These are phyloP conservation scores for Lanius ludovicianus DNA, from an alignment of 2,113 vertebrate genomes.

Conservation along the genomic window DNA sequence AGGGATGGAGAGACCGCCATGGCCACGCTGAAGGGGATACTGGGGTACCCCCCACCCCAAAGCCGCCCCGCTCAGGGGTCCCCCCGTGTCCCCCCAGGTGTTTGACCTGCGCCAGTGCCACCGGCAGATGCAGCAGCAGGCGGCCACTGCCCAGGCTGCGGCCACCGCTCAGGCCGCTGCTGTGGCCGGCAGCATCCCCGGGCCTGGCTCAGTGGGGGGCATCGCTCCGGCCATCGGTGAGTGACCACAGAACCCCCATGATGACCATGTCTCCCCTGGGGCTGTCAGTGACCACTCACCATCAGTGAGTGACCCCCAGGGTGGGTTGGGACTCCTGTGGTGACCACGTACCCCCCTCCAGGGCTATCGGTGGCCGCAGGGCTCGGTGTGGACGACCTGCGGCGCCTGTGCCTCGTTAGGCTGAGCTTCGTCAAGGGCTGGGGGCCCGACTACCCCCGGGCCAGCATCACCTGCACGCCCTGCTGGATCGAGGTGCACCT, in stretches of 20 bases:
- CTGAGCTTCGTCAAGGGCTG: constrained; percentile 98
- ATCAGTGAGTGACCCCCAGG: too few relatives aligned
- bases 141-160: constrained; percentile 91
- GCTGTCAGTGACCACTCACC: constrained; percentile 52
- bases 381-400: constrained; percentile 91
- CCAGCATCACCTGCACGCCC: constrained; percentile 96
- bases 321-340: too few relatives aligned
- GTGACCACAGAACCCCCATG: not conserved
- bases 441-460: constrained; percentile 93
- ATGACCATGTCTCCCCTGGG: not conserved
- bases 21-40: fast-evolving
- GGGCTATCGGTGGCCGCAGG: constrained; percentile 92
- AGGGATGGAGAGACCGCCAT: not conserved
- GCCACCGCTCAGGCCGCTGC: constrained; percentile 92
- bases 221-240: constrained; percentile 96
- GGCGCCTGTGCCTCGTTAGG: constrained; percentile 90
- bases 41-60: not conserved
- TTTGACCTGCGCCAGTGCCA: constrained; percentile 95
- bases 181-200: constrained; percentile 93
- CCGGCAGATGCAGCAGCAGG: constrained; percentile 97
- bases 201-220: constrained; percentile 92
- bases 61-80: not conserved
- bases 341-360: not conserved
- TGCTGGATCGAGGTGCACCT: constrained; percentile 97
- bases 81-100: constrained; percentile 72